Conservation (phyloP, 2,113 vertebrate genomes). For the Orcinus orca region DNA sequence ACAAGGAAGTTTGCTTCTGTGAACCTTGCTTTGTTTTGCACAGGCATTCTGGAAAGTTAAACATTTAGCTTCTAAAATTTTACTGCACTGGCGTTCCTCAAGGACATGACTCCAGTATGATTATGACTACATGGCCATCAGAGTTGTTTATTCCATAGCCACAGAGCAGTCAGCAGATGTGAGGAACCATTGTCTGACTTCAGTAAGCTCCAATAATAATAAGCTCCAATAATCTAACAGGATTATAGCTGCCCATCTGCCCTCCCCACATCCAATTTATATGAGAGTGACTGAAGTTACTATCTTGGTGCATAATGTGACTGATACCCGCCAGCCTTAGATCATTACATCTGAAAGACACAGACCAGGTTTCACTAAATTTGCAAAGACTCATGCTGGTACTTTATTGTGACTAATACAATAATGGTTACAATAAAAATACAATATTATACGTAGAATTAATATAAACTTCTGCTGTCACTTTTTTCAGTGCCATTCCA, state of each 20-base stretch:
- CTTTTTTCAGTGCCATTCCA: not conserved
- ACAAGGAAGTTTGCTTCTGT: constrained; percentile 65
- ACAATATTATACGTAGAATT: not conserved
- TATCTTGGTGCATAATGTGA: not conserved
- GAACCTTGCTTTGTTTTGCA: constrained; percentile 64
- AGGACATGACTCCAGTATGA: constrained; percentile 57
- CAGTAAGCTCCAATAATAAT: constrained; percentile 21
- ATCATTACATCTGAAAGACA: not conserved
- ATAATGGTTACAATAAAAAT: not conserved
- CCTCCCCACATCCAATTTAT: not conserved
- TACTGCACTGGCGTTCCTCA: constrained; percentile 67
- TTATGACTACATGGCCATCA: constrained; percentile 65
- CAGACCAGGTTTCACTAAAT: not conserved
- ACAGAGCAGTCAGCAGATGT: constrained; percentile 75
- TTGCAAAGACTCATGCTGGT: not conserved
- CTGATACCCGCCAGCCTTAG: not conserved
- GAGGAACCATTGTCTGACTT: constrained; percentile 63
- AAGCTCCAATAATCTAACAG: constrained; percentile 45
- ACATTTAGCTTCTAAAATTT: constrained; percentile 77
- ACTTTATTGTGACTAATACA: not conserved
- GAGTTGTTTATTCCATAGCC: constrained; percentile 75
- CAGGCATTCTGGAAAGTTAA: constrained; percentile 72
- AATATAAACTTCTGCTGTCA: not conserved
- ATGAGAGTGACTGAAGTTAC: not conserved
- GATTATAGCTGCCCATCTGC: constrained; percentile 39